Percentiles rank a stretch among this genome's conserved stretches.
Evolutionary conservation across 2,113 vertebrate genomes (phyloP).

Genomic region (Pipa parva): DNA sequence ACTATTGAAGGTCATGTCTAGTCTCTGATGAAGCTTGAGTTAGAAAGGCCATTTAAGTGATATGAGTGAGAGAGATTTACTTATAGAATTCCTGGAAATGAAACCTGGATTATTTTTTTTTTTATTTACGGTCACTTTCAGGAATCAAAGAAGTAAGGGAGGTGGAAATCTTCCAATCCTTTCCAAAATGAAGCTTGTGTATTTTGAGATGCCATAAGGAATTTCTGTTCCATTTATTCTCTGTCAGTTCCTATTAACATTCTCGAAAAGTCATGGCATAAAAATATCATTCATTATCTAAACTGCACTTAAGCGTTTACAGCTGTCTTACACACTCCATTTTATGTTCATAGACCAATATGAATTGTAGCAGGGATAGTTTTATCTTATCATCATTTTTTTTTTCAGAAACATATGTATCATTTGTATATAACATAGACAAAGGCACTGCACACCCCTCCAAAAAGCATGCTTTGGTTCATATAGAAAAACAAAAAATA

Average conservation of each 20-base stretch:
- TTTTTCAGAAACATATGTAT: no score
- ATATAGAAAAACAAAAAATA: no score
- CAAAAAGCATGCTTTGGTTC: no score
- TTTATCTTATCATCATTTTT: no score
- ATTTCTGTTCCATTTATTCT: slow-evolving; percentile 24
- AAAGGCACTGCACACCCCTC: no score
- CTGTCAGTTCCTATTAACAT: slow-evolving; percentile 19
- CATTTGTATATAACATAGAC: no score
- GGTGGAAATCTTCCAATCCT: slow-evolving; percentile 17
- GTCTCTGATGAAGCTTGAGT: slow-evolving; percentile 14
- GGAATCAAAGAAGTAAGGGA: slow-evolving; percentile 19
- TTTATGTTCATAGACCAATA: not conserved
- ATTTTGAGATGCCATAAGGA: slow-evolving; percentile 22
- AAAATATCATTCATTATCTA: slow-evolving; percentile 23
- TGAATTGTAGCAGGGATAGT: no score
- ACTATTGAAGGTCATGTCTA: slow-evolving; percentile 3
- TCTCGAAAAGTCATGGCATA: slow-evolving; percentile 2
- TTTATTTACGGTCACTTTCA: slow-evolving; percentile 5
- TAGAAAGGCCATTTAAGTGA: slow-evolving; percentile 21
- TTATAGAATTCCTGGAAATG: slow-evolving; percentile 32
- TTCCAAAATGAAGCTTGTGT: slow-evolving; percentile 13
- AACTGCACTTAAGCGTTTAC: slow-evolving; percentile 12
- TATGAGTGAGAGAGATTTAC: slow-evolving; percentile 21
- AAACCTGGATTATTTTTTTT: not conserved
- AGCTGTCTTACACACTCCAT: slow-evolving; percentile 21